Evolutionary conservation across 2,888 invertebrate species (phyloP).

Genomic region (Lissocephala sabroskyi): DNA sequence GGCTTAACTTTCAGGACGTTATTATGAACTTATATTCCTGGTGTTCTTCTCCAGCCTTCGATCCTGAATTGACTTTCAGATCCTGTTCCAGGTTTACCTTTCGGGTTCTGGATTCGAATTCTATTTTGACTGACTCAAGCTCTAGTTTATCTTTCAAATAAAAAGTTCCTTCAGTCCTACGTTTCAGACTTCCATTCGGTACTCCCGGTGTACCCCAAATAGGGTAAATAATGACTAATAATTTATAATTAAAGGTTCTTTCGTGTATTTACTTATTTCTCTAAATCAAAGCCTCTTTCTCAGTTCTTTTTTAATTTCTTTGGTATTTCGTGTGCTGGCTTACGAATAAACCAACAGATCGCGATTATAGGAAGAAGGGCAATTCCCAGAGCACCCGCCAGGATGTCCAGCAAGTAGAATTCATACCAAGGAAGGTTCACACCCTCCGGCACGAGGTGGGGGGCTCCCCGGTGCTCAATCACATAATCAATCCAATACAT

Average conservation of each 20-base stretch:
- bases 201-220: neutral
- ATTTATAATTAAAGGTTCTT: conserved; percentile 31
- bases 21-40: too few species aligned
- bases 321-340: neutral
- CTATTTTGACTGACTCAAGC: too few species aligned
- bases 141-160: too few species aligned
- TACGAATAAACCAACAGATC: conserved; percentile 1
- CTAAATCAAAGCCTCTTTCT: too few species aligned
- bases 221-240: neutral
- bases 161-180: too few species aligned
- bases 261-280: conserved; percentile 3
- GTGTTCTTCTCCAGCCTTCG: too few species aligned
- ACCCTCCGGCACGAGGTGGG: conserved; percentile 61
- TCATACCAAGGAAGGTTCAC: conserved; percentile 65
- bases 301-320: too few species aligned
- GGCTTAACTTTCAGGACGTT: too few species aligned
- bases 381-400: conserved; percentile 24
- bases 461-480: conserved; percentile 67
- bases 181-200: too few species aligned
- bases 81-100: too few species aligned
- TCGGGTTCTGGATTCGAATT: too few species aligned
- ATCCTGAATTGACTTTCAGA: too few species aligned
- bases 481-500: conserved; percentile 71
- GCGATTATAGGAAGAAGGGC: conserved; percentile 16
- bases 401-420: conserved; percentile 65